Conservation (phyloP, 2,797 vertebrate species). For the Cyprinella venusta region DNA sequence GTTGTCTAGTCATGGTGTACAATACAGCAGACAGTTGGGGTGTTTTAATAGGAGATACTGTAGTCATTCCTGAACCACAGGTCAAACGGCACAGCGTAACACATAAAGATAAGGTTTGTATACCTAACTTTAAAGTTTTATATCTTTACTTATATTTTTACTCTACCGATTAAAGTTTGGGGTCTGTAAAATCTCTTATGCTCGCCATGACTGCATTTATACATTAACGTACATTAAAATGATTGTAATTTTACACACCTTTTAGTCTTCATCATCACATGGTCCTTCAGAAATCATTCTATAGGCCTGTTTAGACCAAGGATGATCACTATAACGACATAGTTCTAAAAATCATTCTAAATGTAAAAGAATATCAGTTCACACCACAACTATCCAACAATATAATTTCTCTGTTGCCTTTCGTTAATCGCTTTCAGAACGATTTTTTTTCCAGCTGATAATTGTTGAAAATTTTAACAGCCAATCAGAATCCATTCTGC, state of each 20-base stretch:
- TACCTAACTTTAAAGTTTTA: not conserved
- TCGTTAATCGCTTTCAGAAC: too few species aligned
- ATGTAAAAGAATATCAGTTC: not conserved
- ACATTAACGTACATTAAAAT: not conserved
- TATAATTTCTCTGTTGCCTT: not conserved
- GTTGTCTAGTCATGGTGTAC: conserved; percentile 89
- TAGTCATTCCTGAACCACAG: conserved; percentile 88
- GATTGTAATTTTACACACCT: too few species aligned
- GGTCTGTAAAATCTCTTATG: not conserved
- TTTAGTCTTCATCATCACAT: not conserved
- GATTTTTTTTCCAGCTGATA: not conserved
- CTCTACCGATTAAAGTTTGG: not conserved
- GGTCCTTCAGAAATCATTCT: not conserved
- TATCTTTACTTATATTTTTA: not conserved
- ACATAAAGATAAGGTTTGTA: conserved; percentile 85
- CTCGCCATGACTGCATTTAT: not conserved
- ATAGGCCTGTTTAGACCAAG: not conserved
- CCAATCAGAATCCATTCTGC: too few species aligned
- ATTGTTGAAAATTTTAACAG: not conserved
- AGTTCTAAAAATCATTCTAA: not conserved
- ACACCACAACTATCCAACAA: not conserved
- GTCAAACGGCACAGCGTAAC: conserved; percentile 84
- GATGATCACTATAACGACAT: not conserved
- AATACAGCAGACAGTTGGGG: conserved; percentile 92
- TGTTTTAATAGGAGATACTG: conserved; percentile 89